Conservation (phyloP, 2,888 invertebrate genomes). For the Liopterus haemorrhoidalis region DNA sequence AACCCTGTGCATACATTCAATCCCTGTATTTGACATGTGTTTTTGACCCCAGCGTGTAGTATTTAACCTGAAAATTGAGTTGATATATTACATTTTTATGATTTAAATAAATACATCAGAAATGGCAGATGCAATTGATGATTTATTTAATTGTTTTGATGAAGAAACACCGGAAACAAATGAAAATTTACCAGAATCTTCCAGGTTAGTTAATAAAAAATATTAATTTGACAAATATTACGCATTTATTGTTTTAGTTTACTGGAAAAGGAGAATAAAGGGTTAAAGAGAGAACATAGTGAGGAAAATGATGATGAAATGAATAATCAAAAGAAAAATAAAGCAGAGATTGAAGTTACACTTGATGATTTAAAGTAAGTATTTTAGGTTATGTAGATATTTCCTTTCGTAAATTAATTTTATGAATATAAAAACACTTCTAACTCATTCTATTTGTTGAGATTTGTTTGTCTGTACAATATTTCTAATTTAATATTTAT, state of each 20-base stretch:
- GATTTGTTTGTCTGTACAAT: slow-evolving; percentile 6
- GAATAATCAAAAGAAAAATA: slow-evolving; percentile 36
- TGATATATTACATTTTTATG: no score
- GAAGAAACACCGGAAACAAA: slow-evolving; percentile 31
- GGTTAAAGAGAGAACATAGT: slow-evolving; percentile 38
- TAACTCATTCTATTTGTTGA: neutral
- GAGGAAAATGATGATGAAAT: slow-evolving; percentile 29
- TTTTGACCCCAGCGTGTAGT: no score
- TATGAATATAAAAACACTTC: neutral
- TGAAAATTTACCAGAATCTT: slow-evolving; percentile 27
- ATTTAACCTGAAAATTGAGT: no score
- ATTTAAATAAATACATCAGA: no score
- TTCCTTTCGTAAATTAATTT: slow-evolving; percentile 16
- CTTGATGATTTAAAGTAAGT: slow-evolving; percentile 43
- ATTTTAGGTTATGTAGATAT: slow-evolving; percentile 1
- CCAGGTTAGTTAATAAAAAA: slow-evolving; percentile 12
- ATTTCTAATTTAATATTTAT: slow-evolving; percentile 18
- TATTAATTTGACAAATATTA: slow-evolving; percentile 8
- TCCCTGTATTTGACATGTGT: no score
- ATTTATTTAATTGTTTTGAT: slow-evolving; percentile 44
- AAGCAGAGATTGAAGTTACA: slow-evolving; percentile 38
- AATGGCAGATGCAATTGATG: slow-evolving; percentile 44
- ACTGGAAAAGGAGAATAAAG: slow-evolving; percentile 32
- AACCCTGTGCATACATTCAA: no score
- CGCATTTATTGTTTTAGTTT: slow-evolving; percentile 11